Conservation (phyloP, 2,888 invertebrate genomes). For the Erpobdella octoculata region DNA sequence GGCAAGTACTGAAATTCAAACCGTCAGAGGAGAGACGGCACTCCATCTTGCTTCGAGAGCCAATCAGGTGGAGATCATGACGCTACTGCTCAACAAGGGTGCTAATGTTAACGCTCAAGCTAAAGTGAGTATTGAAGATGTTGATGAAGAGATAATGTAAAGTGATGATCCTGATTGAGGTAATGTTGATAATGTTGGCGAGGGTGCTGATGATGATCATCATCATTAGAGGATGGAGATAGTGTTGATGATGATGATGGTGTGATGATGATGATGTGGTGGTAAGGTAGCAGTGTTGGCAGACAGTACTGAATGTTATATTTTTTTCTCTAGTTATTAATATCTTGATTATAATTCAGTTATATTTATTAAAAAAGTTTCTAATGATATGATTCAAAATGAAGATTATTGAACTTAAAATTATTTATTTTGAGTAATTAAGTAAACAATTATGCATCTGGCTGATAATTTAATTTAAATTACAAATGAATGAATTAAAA, state of each 20-base stretch:
- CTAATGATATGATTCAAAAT: too few relatives aligned
- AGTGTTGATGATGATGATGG: background rate
- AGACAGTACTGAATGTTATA: too few relatives aligned
- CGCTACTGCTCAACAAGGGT: conserved; percentile 25
- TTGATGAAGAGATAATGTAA: background rate
- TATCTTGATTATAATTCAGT: too few relatives aligned
- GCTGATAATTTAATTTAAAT: too few relatives aligned
- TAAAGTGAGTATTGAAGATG: conserved; percentile 15
- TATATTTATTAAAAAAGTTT: too few relatives aligned
- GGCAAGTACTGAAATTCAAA: conserved; percentile 26
- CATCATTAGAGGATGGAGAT: background rate
- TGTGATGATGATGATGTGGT: background rate
- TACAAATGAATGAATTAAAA: too few relatives aligned
- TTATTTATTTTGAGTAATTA: too few relatives aligned
- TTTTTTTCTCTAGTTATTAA: too few relatives aligned
- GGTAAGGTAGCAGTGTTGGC: too few relatives aligned
- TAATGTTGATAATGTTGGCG: background rate
- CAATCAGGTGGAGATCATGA: conserved; percentile 30
- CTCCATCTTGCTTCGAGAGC: conserved; percentile 64
- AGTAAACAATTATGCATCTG: too few relatives aligned
- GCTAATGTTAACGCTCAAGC: conserved; percentile 32
- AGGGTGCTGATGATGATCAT: background rate
- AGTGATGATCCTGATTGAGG: background rate
- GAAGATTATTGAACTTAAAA: too few relatives aligned
- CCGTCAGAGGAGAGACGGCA: conserved; percentile 49